Conservation (phyloP, 2,888 invertebrate species). For the Luperina nickerlii region DNA sequence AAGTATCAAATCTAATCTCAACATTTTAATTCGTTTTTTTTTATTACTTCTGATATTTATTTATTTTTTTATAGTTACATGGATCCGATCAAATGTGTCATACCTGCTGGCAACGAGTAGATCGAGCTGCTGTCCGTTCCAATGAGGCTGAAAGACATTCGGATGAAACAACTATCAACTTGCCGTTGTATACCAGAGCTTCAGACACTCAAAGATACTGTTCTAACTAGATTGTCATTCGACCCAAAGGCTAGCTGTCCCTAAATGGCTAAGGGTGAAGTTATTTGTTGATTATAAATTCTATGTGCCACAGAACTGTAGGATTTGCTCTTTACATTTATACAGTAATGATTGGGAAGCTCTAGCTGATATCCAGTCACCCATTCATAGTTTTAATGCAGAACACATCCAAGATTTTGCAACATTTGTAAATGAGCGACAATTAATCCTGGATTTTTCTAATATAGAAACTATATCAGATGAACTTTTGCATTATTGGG, state of each 20-base stretch:
- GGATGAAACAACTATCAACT: not conserved
- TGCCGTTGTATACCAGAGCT: constrained; percentile 20
- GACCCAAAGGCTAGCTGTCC: constrained; percentile 10
- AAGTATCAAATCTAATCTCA: not conserved
- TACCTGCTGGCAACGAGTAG: constrained; percentile 17
- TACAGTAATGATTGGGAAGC: constrained; percentile 12
- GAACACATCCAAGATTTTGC: too few relatives aligned
- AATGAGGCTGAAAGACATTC: constrained; percentile 2
- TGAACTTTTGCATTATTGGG: too few relatives aligned
- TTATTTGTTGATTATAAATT: not conserved
- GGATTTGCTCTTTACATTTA: constrained; percentile 11
- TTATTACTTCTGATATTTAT: not conserved
- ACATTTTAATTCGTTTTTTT: not conserved
- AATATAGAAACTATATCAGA: too few relatives aligned
- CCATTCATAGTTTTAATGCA: constrained; percentile 10
- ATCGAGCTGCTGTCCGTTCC: not conserved
- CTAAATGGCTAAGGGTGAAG: constrained; percentile 11
- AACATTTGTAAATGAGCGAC: too few relatives aligned
- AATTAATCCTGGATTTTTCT: too few relatives aligned
- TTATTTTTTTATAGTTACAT: constrained; percentile 12
- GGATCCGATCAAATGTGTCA: constrained; percentile 16
- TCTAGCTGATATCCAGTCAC: constrained; percentile 7
- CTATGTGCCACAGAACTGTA: constrained; percentile 13
- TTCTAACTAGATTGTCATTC: constrained; percentile 16
- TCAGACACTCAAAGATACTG: constrained; percentile 4